A percentile compares a stretch with the other conserved stretches of the same genome.
Conservation (phyloP, 2,888 invertebrate genomes). For the Pomacea canaliculata region DNA sequence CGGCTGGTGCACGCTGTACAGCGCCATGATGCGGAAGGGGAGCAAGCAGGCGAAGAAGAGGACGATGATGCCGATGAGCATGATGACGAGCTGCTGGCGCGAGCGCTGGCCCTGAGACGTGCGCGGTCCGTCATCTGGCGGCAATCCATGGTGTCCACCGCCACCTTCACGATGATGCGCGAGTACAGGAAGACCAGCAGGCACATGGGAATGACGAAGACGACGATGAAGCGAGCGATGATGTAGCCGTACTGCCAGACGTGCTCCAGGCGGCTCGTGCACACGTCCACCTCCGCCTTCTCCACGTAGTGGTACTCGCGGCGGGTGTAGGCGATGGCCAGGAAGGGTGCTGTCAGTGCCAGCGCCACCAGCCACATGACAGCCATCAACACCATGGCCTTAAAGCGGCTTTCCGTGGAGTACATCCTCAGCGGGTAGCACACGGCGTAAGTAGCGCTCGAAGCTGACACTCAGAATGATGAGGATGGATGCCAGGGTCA, state of each 20-base stretch:
- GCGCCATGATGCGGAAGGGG: conserved; percentile 87
- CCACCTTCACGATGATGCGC: conserved; percentile 39
- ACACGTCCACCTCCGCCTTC: conserved; percentile 80
- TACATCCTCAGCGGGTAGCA: conserved; percentile 85
- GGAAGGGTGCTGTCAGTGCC: conserved; percentile 78
- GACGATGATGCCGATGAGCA: conserved; percentile 69
- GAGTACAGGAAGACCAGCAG: conserved; percentile 41
- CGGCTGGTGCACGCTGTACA: conserved; percentile 80
- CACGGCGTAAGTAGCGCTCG: conserved; percentile 90
- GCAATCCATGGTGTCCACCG: conserved; percentile 32
- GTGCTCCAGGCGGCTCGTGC: conserved; percentile 82
- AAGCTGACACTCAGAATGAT: conserved; percentile 94
- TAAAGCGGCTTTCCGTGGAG: conserved; percentile 67
- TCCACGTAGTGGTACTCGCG: conserved; percentile 78
- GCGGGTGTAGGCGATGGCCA: conserved; percentile 68
- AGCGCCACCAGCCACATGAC: conserved; percentile 67
- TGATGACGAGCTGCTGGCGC: conserved; percentile 55
- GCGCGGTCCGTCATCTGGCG: conserved; percentile 37
- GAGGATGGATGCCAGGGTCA: conserved; percentile 90
- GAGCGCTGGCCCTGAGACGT: conserved; percentile 34
- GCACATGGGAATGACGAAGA: conserved; percentile 82
- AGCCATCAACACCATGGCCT: conserved; percentile 66
- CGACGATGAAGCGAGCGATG: conserved; percentile 77
- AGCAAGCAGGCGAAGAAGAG: conserved; percentile 91
- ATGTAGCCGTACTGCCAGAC: conserved; percentile 86